These are phyloP conservation scores for Lutjanus erythropterus DNA, from an alignment of 2,113 vertebrate species.

Conservation along the genomic window DNA sequence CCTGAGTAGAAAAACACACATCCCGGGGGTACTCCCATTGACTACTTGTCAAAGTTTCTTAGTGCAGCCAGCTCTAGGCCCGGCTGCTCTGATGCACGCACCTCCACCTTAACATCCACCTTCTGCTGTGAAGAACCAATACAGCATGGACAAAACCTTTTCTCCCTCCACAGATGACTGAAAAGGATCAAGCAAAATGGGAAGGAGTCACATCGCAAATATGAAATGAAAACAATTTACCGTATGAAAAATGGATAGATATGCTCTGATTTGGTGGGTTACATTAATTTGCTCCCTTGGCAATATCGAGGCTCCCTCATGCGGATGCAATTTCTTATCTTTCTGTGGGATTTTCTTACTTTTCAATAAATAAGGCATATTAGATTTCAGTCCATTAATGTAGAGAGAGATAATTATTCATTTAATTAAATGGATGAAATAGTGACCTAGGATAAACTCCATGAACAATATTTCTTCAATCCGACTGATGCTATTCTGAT, in stretches of 20 bases:
- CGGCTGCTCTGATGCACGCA: constrained; percentile 45
- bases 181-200: constrained; percentile 26
- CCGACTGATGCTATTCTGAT: no score
- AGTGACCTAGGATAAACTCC: constrained; percentile 30
- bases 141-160: constrained; percentile 35
- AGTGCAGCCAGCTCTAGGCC: constrained; percentile 63
- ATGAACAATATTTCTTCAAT: no score
- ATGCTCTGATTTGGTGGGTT: background rate
- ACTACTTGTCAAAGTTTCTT: constrained; percentile 76
- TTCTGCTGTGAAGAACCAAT: constrained; percentile 43
- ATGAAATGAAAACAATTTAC: constrained; percentile 13
- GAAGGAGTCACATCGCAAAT: constrained; percentile 27
- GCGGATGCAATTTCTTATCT: constrained; percentile 12
- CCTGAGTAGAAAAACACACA: constrained; percentile 58
- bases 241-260: constrained; percentile 19
- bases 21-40: constrained; percentile 63
- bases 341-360: background rate
- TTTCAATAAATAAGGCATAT: background rate
- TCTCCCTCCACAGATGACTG: constrained; percentile 39
- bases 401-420: constrained; percentile 37
- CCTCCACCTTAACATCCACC: constrained; percentile 53
- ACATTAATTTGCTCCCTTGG: background rate
- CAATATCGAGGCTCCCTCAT: constrained; percentile 16
- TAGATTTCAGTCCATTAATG: constrained; percentile 42
- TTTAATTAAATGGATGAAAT: constrained; percentile 64